Base-by-base conservation (phyloP, 2,113 vertebrate species). In the Actenoides lindsayi region DNA sequence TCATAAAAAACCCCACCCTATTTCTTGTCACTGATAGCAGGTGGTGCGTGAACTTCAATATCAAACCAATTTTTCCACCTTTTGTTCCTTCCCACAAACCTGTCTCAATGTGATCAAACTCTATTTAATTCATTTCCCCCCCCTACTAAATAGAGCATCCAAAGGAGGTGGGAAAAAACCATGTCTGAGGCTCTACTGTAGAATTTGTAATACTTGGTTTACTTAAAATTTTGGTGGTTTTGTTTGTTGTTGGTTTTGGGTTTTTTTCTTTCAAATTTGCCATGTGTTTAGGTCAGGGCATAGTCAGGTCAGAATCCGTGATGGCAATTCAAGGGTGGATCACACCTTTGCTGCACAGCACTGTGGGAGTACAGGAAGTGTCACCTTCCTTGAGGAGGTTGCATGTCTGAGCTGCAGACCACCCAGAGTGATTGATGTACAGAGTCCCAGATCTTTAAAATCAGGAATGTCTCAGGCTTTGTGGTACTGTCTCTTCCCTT, bases 301-400 rank as follows among this genome's bases (percentile, higher is more conserved):
- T 30, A 51, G 57, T 46, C 35, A 63, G 50, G 25, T 27, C 39
- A 65, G 48, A 89, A 54, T 15, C 44, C 35, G 33, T 39, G n/a
- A 25, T 16, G 42, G 28, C 46, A 27, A 10, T 42, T 67, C 0
- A 2, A 18, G 19, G 3, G 37, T 65, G 59, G 64, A 31, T 53
- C 14, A 33, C 59, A 42, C 24, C 28, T 76, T 42, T 41, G 39
- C 77, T 41, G 31, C 41, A 13, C 15, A 41, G 80, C 39, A 42
- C 71, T 2, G 3, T 57, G 28, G 37, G 16, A 53, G 18, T 15
- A 53, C 0, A 2, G 70, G n/a, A 33, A 1, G 0, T 63, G 35
- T 42, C 35, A 1, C n/a, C 31, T 63, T 50, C 31, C 35, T 63
- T 30, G 31, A 25, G 12, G 37, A 16, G 9, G 27, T 21, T 44